These are phyloP conservation scores for Gryon sp. DNA, from an alignment of 1,140 invertebrate genomes.

Conservation along the genomic window DNA sequence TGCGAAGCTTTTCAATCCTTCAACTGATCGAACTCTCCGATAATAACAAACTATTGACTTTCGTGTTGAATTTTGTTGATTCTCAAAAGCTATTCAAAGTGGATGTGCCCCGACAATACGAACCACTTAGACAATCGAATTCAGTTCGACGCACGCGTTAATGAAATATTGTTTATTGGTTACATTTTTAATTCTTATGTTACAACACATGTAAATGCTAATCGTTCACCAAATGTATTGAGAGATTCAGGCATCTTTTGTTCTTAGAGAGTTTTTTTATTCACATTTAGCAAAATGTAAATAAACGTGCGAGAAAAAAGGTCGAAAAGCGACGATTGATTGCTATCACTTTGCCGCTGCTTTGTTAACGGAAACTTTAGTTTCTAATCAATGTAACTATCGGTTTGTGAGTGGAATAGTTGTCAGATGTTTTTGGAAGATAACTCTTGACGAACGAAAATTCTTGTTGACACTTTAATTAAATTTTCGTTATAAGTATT, in stretches of 20 bases:
- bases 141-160: neutral
- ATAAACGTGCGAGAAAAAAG: conserved; percentile 31
- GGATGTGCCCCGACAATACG: conserved; percentile 23
- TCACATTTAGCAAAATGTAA: conserved; percentile 20
- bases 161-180: conserved; percentile 24
- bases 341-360: conserved; percentile 29
- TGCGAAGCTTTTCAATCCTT: conserved; percentile 52
- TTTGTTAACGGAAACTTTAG: conserved; percentile 26
- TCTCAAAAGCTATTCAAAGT: conserved; percentile 50
- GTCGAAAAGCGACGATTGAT: conserved; percentile 30
- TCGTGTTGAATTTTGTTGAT: conserved; percentile 57
- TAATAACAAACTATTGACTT: conserved; percentile 64
- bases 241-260: neutral
- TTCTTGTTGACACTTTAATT: too few relatives aligned
- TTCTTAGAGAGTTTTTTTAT: conserved; percentile 5
- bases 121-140: conserved; percentile 40
- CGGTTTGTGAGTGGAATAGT: conserved; percentile 6
- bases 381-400: conserved; percentile 45
- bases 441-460: too few relatives aligned
- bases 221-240: neutral
- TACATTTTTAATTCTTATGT: conserved; percentile 19
- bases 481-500: too few relatives aligned
- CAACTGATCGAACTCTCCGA: conserved; percentile 48
- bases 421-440: too few relatives aligned
- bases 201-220: neutral